A percentile compares a stretch with the other conserved stretches of the same genome.
Conservation (phyloP, 2,888 invertebrate species). For the Acrobasis suavella region DNA sequence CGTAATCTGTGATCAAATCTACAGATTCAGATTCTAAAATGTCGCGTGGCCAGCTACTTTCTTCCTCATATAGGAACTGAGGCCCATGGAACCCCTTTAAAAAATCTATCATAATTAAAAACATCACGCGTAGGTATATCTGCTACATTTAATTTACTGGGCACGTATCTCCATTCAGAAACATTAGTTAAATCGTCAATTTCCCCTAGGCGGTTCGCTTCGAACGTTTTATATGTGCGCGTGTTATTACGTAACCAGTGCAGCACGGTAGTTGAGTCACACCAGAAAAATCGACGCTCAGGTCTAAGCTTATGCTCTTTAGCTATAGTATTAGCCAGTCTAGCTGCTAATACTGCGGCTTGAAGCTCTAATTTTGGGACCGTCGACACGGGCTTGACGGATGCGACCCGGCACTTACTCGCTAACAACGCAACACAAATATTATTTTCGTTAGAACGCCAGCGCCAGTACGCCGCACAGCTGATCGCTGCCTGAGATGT, state of each 20-base stretch:
- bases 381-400: conserved; percentile 4
- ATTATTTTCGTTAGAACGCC: conserved; percentile 1
- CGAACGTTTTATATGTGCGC: no score
- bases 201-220: no score
- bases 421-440: conserved; percentile 9
- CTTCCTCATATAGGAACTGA: not conserved
- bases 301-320: conserved; percentile 20
- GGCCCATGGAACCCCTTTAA: not conserved
- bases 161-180: no score
- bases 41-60: not conserved
- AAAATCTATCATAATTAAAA: not conserved
- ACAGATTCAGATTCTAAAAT: not conserved
- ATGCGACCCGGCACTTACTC: conserved; percentile 11
- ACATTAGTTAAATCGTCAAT: no score
- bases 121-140: conserved; percentile 5
- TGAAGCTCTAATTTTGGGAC: conserved; percentile 27
- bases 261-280: conserved; percentile 24
- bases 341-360: conserved; percentile 21
- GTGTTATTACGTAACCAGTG: not conserved
- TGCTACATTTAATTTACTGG: conserved; percentile 21
- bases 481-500: conserved; percentile 26
- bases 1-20: not conserved
- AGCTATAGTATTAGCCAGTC: conserved; percentile 20
- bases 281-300: conserved; percentile 20
- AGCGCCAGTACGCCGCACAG: conserved; percentile 28